Evolutionary conservation across 2,113 vertebrate genomes (phyloP).

Genomic region (Chaetops frenatus): DNA sequence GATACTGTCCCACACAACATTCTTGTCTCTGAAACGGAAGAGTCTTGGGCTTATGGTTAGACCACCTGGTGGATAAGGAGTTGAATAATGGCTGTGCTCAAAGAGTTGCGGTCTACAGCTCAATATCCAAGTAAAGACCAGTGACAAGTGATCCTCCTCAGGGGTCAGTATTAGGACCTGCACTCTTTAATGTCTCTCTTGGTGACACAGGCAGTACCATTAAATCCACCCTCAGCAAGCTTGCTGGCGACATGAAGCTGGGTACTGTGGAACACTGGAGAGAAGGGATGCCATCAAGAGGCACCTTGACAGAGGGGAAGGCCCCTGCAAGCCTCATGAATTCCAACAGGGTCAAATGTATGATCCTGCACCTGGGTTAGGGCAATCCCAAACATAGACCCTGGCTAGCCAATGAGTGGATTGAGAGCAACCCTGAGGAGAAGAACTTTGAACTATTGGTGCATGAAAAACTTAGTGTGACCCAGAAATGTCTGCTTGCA

Average conservation of each 20-base stretch:
- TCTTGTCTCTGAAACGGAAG: neutral
- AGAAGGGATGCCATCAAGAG: neutral
- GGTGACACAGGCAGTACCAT: neutral
- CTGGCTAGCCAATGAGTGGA: too few relatives aligned
- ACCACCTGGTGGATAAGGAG: neutral
- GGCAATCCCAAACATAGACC: neutral
- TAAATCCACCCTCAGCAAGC: neutral
- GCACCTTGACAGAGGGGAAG: too few relatives aligned
- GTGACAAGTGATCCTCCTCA: neutral
- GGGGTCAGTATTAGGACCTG: fast-evolving
- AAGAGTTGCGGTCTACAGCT: neutral
- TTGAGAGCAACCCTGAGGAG: neutral
- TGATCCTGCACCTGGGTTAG: neutral
- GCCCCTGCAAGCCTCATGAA: neutral
- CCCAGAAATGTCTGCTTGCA: neutral
- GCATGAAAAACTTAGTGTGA: neutral
- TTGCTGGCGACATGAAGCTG: neutral
- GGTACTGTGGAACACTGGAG: neutral
- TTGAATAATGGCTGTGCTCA: neutral
- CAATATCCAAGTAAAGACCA: neutral
- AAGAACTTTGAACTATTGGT: neutral
- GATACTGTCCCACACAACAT: too few relatives aligned
- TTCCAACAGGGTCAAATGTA: neutral
- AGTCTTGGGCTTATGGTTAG: neutral
- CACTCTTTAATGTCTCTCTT: neutral